phyloP scores from a whole-genome alignment of 2,113 vertebrate species.

The Seriola dumerili region DNA sequence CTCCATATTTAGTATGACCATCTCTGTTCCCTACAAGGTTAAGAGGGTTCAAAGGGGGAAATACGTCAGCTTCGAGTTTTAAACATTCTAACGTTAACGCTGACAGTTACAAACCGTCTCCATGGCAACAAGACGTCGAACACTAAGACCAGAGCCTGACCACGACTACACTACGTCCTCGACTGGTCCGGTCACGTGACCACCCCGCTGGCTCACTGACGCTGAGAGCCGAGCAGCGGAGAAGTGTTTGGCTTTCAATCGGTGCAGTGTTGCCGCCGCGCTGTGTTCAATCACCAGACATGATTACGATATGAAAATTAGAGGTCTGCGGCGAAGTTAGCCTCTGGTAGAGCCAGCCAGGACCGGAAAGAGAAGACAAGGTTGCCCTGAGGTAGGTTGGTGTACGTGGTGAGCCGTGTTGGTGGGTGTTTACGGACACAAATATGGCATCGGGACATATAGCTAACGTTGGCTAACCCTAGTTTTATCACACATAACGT shows the following conservation, averaged over 20 bases:
- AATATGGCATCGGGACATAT: constrained; percentile 29
- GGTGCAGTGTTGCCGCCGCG: not conserved
- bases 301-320: constrained; percentile 34
- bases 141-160: no score
- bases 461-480: constrained; percentile 30
- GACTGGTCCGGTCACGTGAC: constrained; percentile 54
- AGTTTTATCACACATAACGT: not conserved
- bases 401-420: not conserved
- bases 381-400: constrained; percentile 50
- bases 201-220: not conserved
- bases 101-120: not conserved
- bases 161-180: not conserved
- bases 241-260: not conserved
- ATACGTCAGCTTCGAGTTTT: no score
- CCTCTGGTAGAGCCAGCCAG: not conserved
- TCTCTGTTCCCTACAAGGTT: no score
- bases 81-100: no score
- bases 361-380: not conserved
- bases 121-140: constrained; percentile 29
- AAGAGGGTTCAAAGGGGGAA: no score
- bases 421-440: constrained; percentile 27
- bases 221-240: not conserved
- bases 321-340: constrained; percentile 17
- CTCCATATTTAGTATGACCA: no score
- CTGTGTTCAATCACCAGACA: not conserved